phyloP scores from a whole-genome alignment of 2,888 invertebrate species.

The Thereva unica region DNA sequence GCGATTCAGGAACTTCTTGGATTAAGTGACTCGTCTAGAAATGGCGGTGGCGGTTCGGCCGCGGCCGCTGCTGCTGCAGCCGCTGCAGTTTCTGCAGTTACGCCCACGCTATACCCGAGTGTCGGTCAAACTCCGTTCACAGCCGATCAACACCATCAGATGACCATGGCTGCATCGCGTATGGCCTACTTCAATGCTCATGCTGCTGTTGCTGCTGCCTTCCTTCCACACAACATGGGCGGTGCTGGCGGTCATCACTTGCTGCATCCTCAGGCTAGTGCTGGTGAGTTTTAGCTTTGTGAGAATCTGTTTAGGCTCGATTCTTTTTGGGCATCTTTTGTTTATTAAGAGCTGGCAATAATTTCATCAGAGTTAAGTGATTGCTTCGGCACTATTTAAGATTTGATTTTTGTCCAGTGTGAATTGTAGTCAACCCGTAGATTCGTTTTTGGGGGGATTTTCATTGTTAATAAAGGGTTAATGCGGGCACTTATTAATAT shows the following conservation, averaged over 20 bases:
- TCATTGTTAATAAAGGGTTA: slow-evolving; percentile 7
- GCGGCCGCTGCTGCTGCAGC: slow-evolving; percentile 47
- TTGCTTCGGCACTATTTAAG: not conserved
- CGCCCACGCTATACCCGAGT: slow-evolving; percentile 32
- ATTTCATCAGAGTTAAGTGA: no score
- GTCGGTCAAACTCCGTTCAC: slow-evolving; percentile 46
- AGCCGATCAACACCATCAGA: slow-evolving; percentile 53
- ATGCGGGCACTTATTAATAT: slow-evolving; percentile 3
- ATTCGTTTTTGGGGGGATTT: not conserved
- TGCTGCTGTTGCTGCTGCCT: slow-evolving; percentile 88
- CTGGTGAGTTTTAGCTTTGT: slow-evolving; percentile 48
- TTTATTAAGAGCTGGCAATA: no score
- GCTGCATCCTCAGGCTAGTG: slow-evolving; percentile 54
- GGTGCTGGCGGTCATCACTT: slow-evolving; percentile 57
- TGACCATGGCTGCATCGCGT: slow-evolving; percentile 66
- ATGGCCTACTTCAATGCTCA: slow-evolving; percentile 92
- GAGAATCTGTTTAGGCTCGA: not conserved
- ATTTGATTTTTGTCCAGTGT: not conserved
- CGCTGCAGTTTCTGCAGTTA: slow-evolving; percentile 44
- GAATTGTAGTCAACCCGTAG: not conserved
- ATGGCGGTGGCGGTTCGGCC: slow-evolving; percentile 37
- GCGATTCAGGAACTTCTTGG: slow-evolving; percentile 58
- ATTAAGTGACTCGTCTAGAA: slow-evolving; percentile 46
- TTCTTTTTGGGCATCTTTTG: no score
- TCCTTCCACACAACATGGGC: slow-evolving; percentile 74